Conservation (phyloP, 2,113 vertebrate species). For the Panurus biarmicus region DNA sequence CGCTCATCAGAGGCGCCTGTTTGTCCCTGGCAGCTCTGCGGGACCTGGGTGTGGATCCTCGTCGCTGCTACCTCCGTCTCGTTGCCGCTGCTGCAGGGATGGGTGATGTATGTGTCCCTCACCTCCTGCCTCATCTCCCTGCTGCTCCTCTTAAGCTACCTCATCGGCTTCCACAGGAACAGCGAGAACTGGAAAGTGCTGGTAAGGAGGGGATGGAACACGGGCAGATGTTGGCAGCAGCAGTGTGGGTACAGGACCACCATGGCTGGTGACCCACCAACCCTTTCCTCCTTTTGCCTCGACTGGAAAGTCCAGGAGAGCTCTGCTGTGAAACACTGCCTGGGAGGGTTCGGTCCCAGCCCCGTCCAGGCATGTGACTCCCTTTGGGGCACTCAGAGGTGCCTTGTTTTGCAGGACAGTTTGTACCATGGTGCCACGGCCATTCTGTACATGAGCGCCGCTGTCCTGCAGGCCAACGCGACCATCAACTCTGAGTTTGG, state of each 20-base stretch:
- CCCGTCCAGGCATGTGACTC: rapidly evolving
- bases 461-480: conserved; percentile 36
- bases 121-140: conserved; percentile 50
- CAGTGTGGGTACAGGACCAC: rapidly evolving
- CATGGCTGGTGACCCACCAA: rapidly evolving
- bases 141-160: conserved; percentile 32
- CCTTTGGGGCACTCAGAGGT: rapidly evolving
- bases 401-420: conserved; percentile 21
- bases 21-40: neutral
- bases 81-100: conserved; percentile 35
- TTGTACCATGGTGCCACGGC: conserved; percentile 12
- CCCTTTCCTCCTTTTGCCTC: neutral
- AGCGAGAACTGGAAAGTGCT: conserved; percentile 54
- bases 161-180: conserved; percentile 31
- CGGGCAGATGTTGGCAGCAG: neutral
- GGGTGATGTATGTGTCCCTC: conserved; percentile 57
- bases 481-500: neutral
- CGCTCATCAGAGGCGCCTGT: rapidly evolving
- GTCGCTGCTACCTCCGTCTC: neutral
- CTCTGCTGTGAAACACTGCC: neutral
- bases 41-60: conserved; percentile 48
- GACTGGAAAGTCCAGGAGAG: neutral
- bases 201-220: conserved; percentile 12
- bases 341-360: neutral
- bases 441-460: conserved; percentile 48